phyloP scores from a whole-genome alignment of 2,888 invertebrate species.

The Amblyjoppa fuscipennis region DNA sequence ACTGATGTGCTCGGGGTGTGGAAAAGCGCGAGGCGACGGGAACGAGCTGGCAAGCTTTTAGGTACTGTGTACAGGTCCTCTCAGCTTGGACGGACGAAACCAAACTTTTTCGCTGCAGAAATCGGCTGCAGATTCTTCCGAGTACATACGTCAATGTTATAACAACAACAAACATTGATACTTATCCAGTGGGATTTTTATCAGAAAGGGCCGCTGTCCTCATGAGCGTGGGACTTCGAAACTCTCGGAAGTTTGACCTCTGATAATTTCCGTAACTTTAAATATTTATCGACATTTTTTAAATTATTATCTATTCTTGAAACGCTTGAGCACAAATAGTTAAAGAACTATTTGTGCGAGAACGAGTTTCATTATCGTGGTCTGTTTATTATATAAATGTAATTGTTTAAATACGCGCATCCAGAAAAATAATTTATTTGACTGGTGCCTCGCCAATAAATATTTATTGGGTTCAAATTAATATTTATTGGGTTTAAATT shows the following conservation, averaged over 20 bases:
- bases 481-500: too few relatives aligned
- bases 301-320: neutral
- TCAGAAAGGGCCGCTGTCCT: too few relatives aligned
- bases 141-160: conserved; percentile 28
- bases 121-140: neutral
- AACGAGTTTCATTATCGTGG: neutral
- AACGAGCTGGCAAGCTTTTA: conserved; percentile 10
- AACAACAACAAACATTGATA: neutral
- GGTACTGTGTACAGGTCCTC: conserved; percentile 15
- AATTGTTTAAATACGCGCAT: neutral
- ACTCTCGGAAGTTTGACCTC: too few relatives aligned
- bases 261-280: neutral
- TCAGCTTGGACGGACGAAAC: neutral
- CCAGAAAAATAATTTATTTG: too few relatives aligned
- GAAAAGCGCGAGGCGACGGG: conserved; percentile 9
- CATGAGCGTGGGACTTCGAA: too few relatives aligned
- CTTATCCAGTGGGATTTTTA: neutral
- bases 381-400: neutral
- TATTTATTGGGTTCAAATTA: too few relatives aligned
- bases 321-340: neutral
- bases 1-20: conserved; percentile 55
- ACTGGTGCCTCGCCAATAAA: too few relatives aligned
- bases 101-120: neutral
- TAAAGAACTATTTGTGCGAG: neutral
- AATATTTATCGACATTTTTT: neutral